A percentile compares a stretch with the other conserved stretches of the same genome.
Evolutionary conservation across 2,888 invertebrate genomes (phyloP).

Genomic region (Tenthredo distinguenda): DNA sequence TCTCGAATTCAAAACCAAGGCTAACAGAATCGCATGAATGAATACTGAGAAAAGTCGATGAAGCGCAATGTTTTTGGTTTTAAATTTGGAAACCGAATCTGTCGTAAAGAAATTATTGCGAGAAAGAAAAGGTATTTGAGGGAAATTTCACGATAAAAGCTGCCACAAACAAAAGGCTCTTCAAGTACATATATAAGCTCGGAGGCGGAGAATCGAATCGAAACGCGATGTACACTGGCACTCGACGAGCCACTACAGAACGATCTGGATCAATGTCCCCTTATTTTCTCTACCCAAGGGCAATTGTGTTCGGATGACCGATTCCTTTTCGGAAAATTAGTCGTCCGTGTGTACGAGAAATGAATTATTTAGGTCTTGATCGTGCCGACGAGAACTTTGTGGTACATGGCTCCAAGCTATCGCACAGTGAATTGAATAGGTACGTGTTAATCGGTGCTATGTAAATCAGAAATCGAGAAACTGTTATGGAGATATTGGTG

Average conservation of each 20-base stretch:
- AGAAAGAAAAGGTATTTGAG: no score
- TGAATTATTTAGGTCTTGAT: not conserved
- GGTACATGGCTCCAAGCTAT: not conserved
- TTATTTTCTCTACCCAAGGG: not conserved
- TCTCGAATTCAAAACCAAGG: no score
- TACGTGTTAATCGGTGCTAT: not conserved
- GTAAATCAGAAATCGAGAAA: not conserved
- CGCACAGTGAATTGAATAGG: not conserved
- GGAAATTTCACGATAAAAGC: not conserved
- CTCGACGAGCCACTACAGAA: not conserved
- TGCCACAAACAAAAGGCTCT: not conserved
- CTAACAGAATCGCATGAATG: no score
- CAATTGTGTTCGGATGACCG: conserved; percentile 4
- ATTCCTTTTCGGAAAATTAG: conserved; percentile 11
- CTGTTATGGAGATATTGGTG: not conserved
- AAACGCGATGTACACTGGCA: conserved; percentile 3
- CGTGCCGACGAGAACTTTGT: not conserved
- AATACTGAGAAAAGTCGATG: no score
- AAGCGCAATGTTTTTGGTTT: no score
- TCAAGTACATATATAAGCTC: not conserved
- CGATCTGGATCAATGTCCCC: not conserved
- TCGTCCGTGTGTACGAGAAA: not conserved
- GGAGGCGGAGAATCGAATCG: not conserved
- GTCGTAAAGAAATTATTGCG: no score
- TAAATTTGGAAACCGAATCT: no score